phyloP scores from a whole-genome alignment of 2,113 vertebrate species.

The Cinclus mexicanus region DNA sequence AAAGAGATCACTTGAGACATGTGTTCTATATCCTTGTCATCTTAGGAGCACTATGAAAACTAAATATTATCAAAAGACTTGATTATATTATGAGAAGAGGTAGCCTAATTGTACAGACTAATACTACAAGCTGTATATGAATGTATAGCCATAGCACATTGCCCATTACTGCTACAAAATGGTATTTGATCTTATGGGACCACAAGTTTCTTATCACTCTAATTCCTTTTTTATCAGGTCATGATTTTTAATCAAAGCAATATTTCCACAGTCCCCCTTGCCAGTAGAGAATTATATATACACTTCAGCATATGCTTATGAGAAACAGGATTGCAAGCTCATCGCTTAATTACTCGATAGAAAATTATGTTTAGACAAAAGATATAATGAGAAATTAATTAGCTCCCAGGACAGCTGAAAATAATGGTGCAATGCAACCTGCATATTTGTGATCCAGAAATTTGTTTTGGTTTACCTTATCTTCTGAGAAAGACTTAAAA shows the following conservation, averaged over 20 bases:
- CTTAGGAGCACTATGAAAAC: not conserved
- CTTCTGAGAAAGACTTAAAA: not conserved
- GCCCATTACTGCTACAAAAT: not conserved
- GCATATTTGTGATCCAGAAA: not conserved
- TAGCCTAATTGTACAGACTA: not conserved
- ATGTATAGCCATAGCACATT: not conserved
- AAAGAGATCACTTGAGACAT: not conserved
- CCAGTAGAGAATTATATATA: not conserved
- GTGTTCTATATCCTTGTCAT: not conserved
- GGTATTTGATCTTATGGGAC: not conserved
- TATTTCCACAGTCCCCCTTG: not conserved
- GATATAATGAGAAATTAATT: constrained; percentile 13
- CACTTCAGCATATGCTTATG: not conserved
- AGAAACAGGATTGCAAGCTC: not conserved
- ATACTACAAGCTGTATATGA: not conserved
- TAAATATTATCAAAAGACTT: not conserved
- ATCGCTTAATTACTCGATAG: not conserved
- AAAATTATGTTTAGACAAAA: constrained; percentile 33
- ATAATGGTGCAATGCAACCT: not conserved
- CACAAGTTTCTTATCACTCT: not conserved
- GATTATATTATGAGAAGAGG: not conserved
- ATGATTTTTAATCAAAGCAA: constrained; percentile 7
- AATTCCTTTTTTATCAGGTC: not conserved
- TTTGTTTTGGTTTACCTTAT: not conserved
- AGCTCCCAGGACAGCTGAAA: constrained; percentile 29